These are phyloP conservation scores for Ellobius talpinus DNA, from an alignment of 2,113 vertebrate species.

Conservation along the genomic window DNA sequence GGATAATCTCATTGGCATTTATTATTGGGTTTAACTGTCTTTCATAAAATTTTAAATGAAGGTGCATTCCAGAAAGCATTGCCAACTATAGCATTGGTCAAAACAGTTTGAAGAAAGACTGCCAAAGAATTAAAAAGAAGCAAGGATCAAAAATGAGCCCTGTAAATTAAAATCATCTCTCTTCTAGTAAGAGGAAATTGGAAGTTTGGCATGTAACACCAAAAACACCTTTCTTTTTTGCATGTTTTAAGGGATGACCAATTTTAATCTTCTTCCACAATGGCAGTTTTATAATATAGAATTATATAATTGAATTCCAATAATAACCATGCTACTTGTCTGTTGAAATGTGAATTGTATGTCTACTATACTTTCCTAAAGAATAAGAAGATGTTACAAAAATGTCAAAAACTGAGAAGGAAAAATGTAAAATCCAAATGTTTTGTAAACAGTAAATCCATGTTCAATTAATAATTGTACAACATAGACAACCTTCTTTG, in stretches of 20 bases:
- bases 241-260: not conserved
- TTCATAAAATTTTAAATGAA: not conserved
- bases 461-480: not conserved
- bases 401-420: conserved; percentile 10
- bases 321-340: not conserved
- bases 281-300: not conserved
- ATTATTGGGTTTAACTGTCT: not conserved
- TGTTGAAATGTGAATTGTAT: conserved; percentile 17
- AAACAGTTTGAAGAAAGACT: not conserved
- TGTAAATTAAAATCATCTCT: conserved; percentile 15
- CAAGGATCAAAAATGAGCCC: not conserved
- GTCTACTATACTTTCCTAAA: not conserved
- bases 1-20: not conserved
- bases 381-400: not conserved
- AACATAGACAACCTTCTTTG: conserved; percentile 1
- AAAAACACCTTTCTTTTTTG: not conserved
- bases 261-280: not conserved
- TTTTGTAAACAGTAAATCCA: not conserved
- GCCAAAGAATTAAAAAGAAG: conserved; percentile 21
- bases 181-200: not conserved
- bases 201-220: not conserved
- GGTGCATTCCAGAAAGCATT: not conserved
- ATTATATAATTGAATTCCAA: not conserved
- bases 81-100: not conserved
- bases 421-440: not conserved